A percentile compares a stretch with the other conserved stretches of the same genome.
phyloP scores from a whole-genome alignment of 2,113 vertebrate genomes.

The Myiagra hebetior region DNA sequence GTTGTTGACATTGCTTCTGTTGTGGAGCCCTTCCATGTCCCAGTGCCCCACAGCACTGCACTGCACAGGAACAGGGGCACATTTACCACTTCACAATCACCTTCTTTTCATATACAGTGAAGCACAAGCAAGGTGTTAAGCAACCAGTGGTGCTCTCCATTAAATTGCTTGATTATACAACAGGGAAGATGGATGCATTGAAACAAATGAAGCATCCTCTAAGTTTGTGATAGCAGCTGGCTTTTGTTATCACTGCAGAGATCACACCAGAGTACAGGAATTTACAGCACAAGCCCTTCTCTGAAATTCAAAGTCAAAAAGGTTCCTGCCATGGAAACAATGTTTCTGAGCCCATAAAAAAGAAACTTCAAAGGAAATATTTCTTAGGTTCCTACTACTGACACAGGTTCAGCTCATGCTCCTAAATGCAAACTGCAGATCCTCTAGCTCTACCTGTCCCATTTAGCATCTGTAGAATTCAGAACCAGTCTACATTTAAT shows the following conservation, averaged over 20 bases:
- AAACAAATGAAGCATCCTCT: background rate
- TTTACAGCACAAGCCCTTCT: background rate
- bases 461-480: background rate
- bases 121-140: background rate
- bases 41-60: background rate
- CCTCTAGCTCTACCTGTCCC: background rate
- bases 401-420: background rate
- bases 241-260: background rate
- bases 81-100: background rate
- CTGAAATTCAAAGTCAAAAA: background rate
- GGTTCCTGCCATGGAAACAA: background rate
- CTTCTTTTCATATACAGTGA: background rate
- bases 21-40: background rate
- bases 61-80: background rate
- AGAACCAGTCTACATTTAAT: background rate
- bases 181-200: background rate
- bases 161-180: background rate
- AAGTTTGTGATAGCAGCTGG: background rate
- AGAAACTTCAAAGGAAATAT: background rate
- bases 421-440: background rate
- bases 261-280: background rate
- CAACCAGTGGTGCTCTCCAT: background rate
- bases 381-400: background rate
- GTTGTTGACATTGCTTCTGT: background rate
- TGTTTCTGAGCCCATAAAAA: background rate